Conservation (phyloP, 2,888 invertebrate genomes). For the Pseudococcus jackbeardsleyi region DNA sequence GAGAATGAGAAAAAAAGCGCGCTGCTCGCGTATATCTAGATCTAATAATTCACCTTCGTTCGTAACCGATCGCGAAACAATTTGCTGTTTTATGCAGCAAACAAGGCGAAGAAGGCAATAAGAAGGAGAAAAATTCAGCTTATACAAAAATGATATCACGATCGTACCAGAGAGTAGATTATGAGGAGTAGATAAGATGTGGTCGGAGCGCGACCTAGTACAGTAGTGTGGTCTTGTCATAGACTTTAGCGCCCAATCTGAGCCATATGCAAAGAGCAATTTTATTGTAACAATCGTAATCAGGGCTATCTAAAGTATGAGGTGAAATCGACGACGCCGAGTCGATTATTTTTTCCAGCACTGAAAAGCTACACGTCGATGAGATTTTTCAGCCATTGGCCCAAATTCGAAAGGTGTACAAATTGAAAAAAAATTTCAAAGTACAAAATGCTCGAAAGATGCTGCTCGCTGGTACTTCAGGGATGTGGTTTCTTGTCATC, state of each 20-base stretch:
- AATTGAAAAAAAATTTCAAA: no score
- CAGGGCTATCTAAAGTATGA: neutral
- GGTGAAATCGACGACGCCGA: neutral
- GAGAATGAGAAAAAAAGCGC: neutral
- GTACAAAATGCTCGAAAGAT: no score
- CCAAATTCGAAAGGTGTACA: no score
- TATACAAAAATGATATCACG: conserved; percentile 57
- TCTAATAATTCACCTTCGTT: conserved; percentile 58
- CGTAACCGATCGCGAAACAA: conserved; percentile 51
- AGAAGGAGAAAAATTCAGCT: neutral
- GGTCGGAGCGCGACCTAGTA: conserved; percentile 39
- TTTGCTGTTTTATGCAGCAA: conserved; percentile 59
- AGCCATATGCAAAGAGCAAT: conserved; percentile 9
- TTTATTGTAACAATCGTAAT: conserved; percentile 40
- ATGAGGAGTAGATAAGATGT: neutral
- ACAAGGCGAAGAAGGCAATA: conserved; percentile 24
- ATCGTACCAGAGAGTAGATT: neutral
- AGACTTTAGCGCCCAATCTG: conserved; percentile 46
- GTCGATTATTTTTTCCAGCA: neutral
- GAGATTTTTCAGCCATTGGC: no score
- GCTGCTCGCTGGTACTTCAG: no score
- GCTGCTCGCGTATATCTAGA: conserved; percentile 32
- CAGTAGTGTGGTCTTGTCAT: conserved; percentile 61
- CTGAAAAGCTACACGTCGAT: no score
- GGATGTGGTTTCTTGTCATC: neutral